Base-by-base conservation (phyloP, 2,888 invertebrate species). In the Linyphia triangularis region DNA sequence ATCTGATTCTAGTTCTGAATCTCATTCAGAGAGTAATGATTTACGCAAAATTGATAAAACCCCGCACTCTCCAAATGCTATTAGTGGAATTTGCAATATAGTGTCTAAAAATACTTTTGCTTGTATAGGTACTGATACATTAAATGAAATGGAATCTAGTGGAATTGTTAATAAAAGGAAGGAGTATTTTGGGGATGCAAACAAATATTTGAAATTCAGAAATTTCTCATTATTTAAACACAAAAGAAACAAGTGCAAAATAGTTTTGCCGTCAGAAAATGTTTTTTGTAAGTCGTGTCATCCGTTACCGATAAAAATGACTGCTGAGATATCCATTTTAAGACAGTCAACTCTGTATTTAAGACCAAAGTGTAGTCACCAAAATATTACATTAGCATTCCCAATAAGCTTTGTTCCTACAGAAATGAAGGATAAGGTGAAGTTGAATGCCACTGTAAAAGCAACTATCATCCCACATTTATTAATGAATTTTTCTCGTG, bases 351-450 rank as follows among this genome's bases (percentile, higher is more conserved):
- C 9, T 30, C 9, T 88, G 7, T 75, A 33, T 30, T 73, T 79
- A 7, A 37, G 16, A 33, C 4, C 26, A 59, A 81, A 40, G n/a
- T 22, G 40, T 10, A n/a, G 69, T n/a, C 16, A 67, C 2, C 30
- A 26, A 13, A 24, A 43, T 61, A 30, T 61, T 75, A 26, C 59
- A 1, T 65, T 88, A 13, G 30, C 37, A 19, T 82, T 81, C 40
- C 86, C 86, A 0, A 75, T 30, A 10, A 24, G 59, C 28, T 33
- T 79, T 22, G n/a, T 88, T 75, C 61, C 86, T 26, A 16, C 37
- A 40, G 40, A 88, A 10, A 10, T 69, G 22, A 26, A 26, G 19
- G 28, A 63, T n/a, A 75, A 40, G 1, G 59, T 88, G 6, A 75
- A 67, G 24, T 16, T 81, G 2, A 43, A 59, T 26, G 26, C 81